These are phyloP conservation scores for Mesochorus sp. DNA, from an alignment of 2,888 invertebrate genomes.

Conservation along the genomic window DNA sequence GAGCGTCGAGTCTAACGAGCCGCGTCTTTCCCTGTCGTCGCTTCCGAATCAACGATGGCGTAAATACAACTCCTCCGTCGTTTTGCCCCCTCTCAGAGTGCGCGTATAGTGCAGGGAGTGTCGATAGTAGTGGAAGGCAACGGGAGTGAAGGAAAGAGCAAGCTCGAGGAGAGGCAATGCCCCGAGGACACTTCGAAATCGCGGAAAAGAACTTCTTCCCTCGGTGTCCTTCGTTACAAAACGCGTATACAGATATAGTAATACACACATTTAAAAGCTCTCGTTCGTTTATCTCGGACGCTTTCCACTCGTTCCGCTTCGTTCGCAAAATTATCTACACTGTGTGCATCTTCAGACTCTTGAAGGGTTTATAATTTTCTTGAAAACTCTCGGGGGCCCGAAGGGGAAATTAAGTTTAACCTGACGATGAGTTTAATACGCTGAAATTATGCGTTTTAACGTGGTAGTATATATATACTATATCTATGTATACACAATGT, in stretches of 20 bases:
- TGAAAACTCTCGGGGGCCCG: neutral
- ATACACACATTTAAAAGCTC: conserved; percentile 51
- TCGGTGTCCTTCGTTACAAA: neutral
- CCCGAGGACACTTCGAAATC: conserved; percentile 46
- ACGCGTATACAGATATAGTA: neutral
- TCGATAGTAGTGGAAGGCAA: conserved; percentile 20
- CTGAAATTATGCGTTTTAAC: conserved; percentile 23
- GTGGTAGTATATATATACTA: too few relatives aligned
- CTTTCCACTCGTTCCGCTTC: conserved; percentile 1
- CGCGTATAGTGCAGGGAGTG: conserved; percentile 16
- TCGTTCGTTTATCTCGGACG: conserved; percentile 21
- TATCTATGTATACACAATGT: too few relatives aligned
- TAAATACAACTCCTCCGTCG: conserved; percentile 53
- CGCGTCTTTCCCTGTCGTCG: conserved; percentile 57
- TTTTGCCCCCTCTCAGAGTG: too few relatives aligned
- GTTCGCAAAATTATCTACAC: conserved; percentile 19
- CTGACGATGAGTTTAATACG: conserved; percentile 20
- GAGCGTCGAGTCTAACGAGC: conserved; percentile 59
- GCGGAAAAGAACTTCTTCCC: conserved; percentile 42
- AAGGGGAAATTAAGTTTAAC: conserved; percentile 24
- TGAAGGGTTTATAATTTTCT: conserved; percentile 29
- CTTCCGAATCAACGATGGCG: conserved; percentile 56
- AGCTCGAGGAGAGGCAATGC: conserved; percentile 15
- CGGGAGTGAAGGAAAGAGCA: conserved; percentile 19
- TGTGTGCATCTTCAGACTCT: neutral